phyloP scores from a whole-genome alignment of 2,888 invertebrate species.

The Athetis lepigone region DNA sequence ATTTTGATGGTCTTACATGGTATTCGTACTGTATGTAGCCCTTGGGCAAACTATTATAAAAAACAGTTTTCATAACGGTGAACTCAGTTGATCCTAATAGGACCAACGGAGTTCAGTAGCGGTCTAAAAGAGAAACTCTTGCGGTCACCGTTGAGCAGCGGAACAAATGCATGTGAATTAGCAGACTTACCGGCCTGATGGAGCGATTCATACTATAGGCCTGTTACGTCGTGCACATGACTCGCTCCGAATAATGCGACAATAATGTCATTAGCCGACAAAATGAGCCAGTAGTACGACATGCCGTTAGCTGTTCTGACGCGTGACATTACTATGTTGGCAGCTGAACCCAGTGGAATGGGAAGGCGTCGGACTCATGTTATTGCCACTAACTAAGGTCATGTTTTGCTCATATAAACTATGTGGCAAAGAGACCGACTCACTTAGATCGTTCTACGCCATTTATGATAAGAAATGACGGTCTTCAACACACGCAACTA shows the following conservation, averaged over 20 bases:
- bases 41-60: constrained; percentile 11
- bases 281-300: constrained; percentile 58
- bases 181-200: constrained; percentile 65
- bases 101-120: constrained; percentile 64
- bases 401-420: constrained; percentile 49
- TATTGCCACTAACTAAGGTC: constrained; percentile 51
- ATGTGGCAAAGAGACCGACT: constrained; percentile 37
- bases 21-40: not conserved
- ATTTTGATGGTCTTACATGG: constrained; percentile 27
- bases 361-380: constrained; percentile 36
- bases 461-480: constrained; percentile 53
- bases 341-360: constrained; percentile 42
- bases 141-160: constrained; percentile 60
- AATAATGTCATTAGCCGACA: constrained; percentile 66
- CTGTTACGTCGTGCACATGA: constrained; percentile 62
- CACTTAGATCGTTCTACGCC: constrained; percentile 48
- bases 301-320: constrained; percentile 60
- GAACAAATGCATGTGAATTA: constrained; percentile 74
- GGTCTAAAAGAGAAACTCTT: constrained; percentile 67
- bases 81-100: too few relatives aligned
- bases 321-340: constrained; percentile 57
- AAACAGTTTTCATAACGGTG: constrained; percentile 23
- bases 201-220: constrained; percentile 61
- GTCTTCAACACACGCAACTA: constrained; percentile 35
- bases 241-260: constrained; percentile 70